A percentile compares a stretch with the other conserved stretches of the same genome.
These are phyloP conservation scores for Megaceryle alcyon DNA, from an alignment of 2,797 vertebrate species.

Conservation along the genomic window DNA sequence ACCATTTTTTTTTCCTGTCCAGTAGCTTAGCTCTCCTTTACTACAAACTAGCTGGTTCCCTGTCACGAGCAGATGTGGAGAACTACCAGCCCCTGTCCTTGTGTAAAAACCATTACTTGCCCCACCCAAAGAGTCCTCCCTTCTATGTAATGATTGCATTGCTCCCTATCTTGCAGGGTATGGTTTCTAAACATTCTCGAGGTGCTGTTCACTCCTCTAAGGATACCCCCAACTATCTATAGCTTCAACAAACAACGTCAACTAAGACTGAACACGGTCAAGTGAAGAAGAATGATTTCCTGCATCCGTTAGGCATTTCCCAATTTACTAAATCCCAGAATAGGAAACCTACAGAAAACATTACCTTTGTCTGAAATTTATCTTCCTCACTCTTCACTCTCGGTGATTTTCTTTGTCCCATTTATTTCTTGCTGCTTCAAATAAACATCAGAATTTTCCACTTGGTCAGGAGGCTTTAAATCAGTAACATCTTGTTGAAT, in stretches of 20 bases:
- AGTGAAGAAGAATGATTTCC: background rate
- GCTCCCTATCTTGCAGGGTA: background rate
- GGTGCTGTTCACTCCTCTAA: background rate
- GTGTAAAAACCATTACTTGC: background rate
- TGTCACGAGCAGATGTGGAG: background rate
- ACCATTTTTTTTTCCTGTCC: background rate
- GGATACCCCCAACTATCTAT: background rate
- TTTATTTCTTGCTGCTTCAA: background rate
- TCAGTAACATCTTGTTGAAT: background rate
- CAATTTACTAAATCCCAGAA: background rate
- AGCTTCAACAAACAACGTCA: background rate
- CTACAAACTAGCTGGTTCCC: background rate
- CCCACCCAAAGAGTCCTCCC: background rate
- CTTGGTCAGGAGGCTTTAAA: background rate
- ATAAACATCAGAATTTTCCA: background rate
- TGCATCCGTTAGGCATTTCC: background rate
- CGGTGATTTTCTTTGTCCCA: background rate
- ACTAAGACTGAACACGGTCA: rapidly evolving
- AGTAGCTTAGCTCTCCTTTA: background rate
- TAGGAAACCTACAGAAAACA: background rate
- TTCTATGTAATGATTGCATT: background rate
- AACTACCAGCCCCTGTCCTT: background rate
- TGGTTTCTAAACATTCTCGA: background rate
- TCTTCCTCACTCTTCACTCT: background rate
- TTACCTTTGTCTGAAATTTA: background rate